Evolutionary conservation across 2,888 invertebrate genomes (phyloP), one percentile per base, ranked within the genome.

Genomic region (Pantelozetes paolii): DNA sequence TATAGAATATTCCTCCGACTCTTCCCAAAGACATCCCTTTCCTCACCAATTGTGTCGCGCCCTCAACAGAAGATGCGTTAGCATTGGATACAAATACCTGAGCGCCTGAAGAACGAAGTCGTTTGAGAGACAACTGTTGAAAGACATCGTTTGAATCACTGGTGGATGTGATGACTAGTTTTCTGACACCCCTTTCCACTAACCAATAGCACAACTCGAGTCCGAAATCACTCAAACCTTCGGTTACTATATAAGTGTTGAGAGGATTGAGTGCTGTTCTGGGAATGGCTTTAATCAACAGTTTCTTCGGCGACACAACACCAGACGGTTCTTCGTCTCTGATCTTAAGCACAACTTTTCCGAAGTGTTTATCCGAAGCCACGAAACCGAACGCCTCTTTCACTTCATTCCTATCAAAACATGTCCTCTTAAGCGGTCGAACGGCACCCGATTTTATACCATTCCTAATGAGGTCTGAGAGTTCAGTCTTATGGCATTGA

Each of bases 301-400:
- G n/a, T n/a, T n/a, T n/a, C n/a, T n/a, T n/a, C n/a, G n/a, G n/a
- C n/a, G n/a, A n/a, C n/a, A n/a, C n/a, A n/a, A n/a, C n/a, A 3
- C 8, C 82, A 80, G 76, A 77, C 69, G 76, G 62, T 81, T 91
- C 90, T 83, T 98, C 94, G 36, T 90, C 88, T 76, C 92, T 87
- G 75, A 96, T 89, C 80, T 94, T 91, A 78, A 98, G 83, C 71
- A 97, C 83, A 71, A 97, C 97, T 86, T 98, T 98, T 79, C 98
- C 98, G 80, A 97, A 94, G 84, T 98, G 98, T 82, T 92, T 94
- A 76, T 98, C 98, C 11, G 93, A 90, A 20, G 96, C 96, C 94
- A 98, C 97, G 84, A 87, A 94, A 78, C 86, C 81, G 86, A 95
- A 96, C 1, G 95, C 94, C 81, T 91, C 89, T 83, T 98, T 97